A percentile compares a stretch with the other conserved stretches of the same genome.
Conservation (phyloP, 2,888 invertebrate genomes). For the Hesperia comma region DNA sequence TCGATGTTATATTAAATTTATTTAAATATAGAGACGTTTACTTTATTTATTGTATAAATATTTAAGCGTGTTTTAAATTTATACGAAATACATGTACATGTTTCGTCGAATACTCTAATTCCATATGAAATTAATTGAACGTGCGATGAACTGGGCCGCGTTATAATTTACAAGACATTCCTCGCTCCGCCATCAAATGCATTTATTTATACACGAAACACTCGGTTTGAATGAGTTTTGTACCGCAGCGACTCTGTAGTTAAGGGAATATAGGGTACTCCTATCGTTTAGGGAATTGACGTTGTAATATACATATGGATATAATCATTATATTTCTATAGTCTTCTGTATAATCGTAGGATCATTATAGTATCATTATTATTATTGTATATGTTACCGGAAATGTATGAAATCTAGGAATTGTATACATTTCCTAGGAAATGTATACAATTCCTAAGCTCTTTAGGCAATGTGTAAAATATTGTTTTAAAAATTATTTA, state of each 20-base stretch:
- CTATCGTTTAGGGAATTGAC: conserved; percentile 73
- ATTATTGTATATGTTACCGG: too few species aligned
- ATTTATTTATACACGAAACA: conserved; percentile 64
- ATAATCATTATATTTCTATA: conserved; percentile 60
- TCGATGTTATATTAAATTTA: conserved; percentile 29
- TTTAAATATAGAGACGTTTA: background rate
- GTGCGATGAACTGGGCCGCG: background rate
- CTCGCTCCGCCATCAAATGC: conserved; percentile 73
- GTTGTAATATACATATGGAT: conserved; percentile 46
- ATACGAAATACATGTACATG: background rate
- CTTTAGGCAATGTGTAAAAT: too few species aligned
- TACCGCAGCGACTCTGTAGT: conserved; percentile 51
- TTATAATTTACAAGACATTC: conserved; percentile 57
- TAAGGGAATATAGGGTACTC: conserved; percentile 70
- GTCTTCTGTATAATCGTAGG: conserved; percentile 40
- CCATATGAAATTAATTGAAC: too few species aligned
- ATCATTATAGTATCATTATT: background rate
- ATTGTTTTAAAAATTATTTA: too few species aligned
- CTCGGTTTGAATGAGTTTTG: conserved; percentile 47
- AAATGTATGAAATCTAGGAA: too few species aligned
- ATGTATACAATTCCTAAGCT: too few species aligned
- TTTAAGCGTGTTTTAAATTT: conserved; percentile 15
- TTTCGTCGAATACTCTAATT: too few species aligned
- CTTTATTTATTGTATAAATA: conserved; percentile 14
- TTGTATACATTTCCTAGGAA: too few species aligned